Conservation (phyloP, 1,140 invertebrate genomes). For the Drosophila insularis region DNA sequence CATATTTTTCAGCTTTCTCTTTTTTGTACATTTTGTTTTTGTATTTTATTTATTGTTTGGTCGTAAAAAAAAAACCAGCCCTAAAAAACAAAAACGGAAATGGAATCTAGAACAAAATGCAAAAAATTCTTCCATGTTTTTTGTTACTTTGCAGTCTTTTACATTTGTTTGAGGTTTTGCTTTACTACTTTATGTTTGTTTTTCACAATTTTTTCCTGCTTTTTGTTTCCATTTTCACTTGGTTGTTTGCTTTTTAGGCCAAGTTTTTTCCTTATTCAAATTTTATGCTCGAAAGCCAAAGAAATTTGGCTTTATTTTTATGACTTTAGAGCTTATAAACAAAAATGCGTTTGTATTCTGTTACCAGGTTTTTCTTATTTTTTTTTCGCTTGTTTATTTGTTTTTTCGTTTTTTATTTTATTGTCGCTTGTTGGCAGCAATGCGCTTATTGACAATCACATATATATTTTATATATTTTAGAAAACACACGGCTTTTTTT, state of each 20-base stretch:
- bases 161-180: conserved; percentile 57
- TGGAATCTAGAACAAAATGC: conserved; percentile 52
- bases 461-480: conserved; percentile 35
- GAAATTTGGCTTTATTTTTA: conserved; percentile 58
- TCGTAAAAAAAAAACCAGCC: conserved; percentile 44
- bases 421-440: conserved; percentile 45
- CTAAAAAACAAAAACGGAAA: conserved; percentile 27
- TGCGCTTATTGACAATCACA: conserved; percentile 50
- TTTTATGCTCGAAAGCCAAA: conserved; percentile 36
- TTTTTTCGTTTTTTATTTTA: conserved; percentile 1
- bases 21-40: conserved; percentile 23
- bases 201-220: background rate
- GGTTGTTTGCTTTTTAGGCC: background rate
- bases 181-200: conserved; percentile 39
- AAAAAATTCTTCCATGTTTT: conserved; percentile 32
- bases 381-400: background rate
- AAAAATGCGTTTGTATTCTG: conserved; percentile 40
- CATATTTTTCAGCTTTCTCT: conserved; percentile 3
- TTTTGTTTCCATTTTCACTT: conserved; percentile 3
- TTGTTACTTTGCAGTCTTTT: background rate
- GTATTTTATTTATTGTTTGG: conserved; percentile 50
- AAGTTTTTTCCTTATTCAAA: conserved; percentile 34
- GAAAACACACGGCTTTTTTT: conserved; percentile 37
- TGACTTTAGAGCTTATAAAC: conserved; percentile 50
- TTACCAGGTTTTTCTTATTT: conserved; percentile 9